Percentiles rank a stretch among this genome's conserved stretches.
Evolutionary conservation across 2,113 vertebrate species (phyloP).

Genomic region (Halichoeres trimaculatus): DNA sequence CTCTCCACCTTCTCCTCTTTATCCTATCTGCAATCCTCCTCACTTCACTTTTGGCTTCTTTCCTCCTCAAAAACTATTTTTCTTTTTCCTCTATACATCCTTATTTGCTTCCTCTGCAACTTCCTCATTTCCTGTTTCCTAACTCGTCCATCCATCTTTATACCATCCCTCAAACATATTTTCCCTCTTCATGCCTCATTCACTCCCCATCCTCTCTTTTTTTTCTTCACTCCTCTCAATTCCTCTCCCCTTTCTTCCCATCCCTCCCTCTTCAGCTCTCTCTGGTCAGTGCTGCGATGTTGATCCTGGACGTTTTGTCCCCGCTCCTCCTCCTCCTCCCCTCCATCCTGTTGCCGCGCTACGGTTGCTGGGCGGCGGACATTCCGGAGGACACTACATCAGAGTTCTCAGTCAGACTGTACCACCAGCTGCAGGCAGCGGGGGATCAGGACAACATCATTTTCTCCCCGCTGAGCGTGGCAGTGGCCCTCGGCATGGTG

Average conservation of each 20-base stretch:
- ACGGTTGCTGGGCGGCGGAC: slow-evolving; percentile 81
- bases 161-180: slow-evolving; percentile 1
- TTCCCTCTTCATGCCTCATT: not conserved
- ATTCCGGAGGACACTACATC: slow-evolving; percentile 88
- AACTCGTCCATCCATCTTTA: slow-evolving; percentile 6
- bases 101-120: not conserved
- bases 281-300: slow-evolving; percentile 81
- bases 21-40: slow-evolving; percentile 11
- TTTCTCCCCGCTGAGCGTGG: slow-evolving; percentile 93
- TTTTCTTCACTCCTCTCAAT: too few relatives aligned
- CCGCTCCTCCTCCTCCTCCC: slow-evolving; percentile 85
- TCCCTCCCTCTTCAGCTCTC: slow-evolving; percentile 29
- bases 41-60: slow-evolving; percentile 25
- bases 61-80: slow-evolving; percentile 21
- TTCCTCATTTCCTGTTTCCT: slow-evolving; percentile 18
- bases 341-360: slow-evolving; percentile 83
- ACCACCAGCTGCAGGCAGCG: slow-evolving; percentile 89
- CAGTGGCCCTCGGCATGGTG: slow-evolving; percentile 92
- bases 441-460: slow-evolving; percentile 94
- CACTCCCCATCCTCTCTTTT: not conserved
- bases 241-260: too few relatives aligned
- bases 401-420: slow-evolving; percentile 93
- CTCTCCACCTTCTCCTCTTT: slow-evolving; percentile 17
- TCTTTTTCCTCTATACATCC: not conserved
- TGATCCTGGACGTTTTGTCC: slow-evolving; percentile 83